A percentile compares a stretch with the other conserved stretches of the same genome.
Conservation (phyloP, 2,888 invertebrate genomes). For the Podabrus alpinus region DNA sequence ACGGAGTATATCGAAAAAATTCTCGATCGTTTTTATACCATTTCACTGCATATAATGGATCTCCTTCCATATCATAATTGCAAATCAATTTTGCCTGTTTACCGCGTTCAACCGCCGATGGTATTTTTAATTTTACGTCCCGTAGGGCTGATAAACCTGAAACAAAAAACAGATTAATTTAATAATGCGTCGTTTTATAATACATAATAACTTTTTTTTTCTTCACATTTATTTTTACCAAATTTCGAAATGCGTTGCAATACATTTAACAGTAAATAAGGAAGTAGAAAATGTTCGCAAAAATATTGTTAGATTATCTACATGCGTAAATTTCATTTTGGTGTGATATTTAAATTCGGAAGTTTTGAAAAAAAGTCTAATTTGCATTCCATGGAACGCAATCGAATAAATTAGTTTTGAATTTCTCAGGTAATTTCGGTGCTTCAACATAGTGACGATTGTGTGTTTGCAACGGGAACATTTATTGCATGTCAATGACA, state of each 20-base stretch:
- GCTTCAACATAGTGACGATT: background rate
- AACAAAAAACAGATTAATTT: constrained; percentile 21
- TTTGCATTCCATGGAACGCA: background rate
- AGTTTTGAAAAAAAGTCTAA: background rate
- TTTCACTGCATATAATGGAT: constrained; percentile 69
- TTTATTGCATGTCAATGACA: constrained; percentile 16
- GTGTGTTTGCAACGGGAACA: constrained; percentile 3
- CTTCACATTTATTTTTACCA: background rate
- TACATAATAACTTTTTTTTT: background rate
- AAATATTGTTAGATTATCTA: background rate
- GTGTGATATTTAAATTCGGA: background rate
- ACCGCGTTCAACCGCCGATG: constrained; percentile 67
- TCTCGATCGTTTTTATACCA: constrained; percentile 70
- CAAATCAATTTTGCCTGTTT: constrained; percentile 67
- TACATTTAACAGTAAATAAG: background rate
- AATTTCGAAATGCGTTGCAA: background rate
- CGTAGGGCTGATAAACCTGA: constrained; percentile 55
- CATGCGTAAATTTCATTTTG: background rate
- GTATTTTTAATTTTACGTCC: constrained; percentile 68
- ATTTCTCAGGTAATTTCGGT: background rate
- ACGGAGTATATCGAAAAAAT: constrained; percentile 65
- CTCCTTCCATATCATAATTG: constrained; percentile 67
- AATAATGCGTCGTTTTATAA: background rate
- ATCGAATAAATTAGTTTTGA: background rate
- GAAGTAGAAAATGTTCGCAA: background rate